Evolutionary conservation across 2,888 invertebrate genomes (phyloP), one percentile per base, ranked within the genome.

Genomic region (Slavum lentiscoides): DNA sequence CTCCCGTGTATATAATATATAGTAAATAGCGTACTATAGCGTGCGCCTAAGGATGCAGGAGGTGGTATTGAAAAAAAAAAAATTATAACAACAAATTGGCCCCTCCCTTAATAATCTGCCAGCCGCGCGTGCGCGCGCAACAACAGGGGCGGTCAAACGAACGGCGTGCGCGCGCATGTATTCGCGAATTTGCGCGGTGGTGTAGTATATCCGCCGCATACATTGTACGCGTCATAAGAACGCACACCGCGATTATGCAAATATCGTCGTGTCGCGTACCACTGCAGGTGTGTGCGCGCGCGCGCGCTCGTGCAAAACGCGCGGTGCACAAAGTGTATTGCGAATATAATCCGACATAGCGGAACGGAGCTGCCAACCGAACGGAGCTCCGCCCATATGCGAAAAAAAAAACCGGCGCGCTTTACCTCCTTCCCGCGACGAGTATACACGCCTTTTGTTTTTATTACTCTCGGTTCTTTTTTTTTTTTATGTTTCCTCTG

Each of bases 311-410:
- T 55, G 74, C 39, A 19, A 58, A 70, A 69, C 69, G 5, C 37
- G 58, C 37, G 30, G 30, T 30, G 70, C 49, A 6, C 7, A 67
- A 55, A 49, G 3, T 23, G 17, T 23, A 23, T 68, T 70, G 77
- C 77, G 55, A 77, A 77, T 77, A 70, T 69, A 70, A 69, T 62
- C 77, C 77, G 77, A 55, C 77, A 70, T 80, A 55, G 64, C 70
- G 53, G 69, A 80, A 70, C 70, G 53, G 77, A 80, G 58, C 30
- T 30, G 30, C 77, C 77, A 80, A 80, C 77, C 77, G 70, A 62
- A 70, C 62, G 23, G 55, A 37, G 77, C 77, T 80, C 77, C 77
- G 70, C 77, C 77, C 70, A 69, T 55, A 53, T 55, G 43, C 39
- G 61, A 80, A 76, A 80, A 61, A 80, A 53, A 55, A 80, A 49